Percentiles rank a stretch among this genome's conserved stretches.
Evolutionary conservation across 2,797 vertebrate genomes (phyloP).

Genomic region (Cygnus olor): DNA sequence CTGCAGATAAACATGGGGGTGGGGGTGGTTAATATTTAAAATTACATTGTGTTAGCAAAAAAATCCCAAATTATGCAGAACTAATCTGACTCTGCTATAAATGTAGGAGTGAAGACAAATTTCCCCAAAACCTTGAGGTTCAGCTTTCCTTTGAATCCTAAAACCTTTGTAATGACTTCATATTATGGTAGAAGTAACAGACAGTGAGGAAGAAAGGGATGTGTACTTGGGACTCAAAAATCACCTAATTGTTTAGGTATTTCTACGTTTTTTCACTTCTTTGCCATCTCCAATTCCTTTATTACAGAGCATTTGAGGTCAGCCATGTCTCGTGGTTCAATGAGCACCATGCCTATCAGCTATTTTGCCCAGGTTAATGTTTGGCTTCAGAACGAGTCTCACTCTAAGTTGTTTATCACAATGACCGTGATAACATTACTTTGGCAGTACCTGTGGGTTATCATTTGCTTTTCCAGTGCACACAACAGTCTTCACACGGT

Average conservation of each 20-base stretch:
- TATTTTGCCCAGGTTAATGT: constrained; percentile 38
- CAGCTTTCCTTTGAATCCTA: neutral
- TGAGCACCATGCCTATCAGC: neutral
- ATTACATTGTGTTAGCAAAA: neutral
- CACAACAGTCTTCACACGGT: neutral
- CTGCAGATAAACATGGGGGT: neutral
- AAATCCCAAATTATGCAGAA: neutral
- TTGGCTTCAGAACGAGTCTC: constrained; percentile 12
- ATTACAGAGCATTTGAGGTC: constrained; percentile 3
- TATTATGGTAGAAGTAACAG: neutral
- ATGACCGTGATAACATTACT: neutral
- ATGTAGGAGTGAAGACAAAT: neutral
- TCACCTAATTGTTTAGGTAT: neutral
- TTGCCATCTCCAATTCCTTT: neutral
- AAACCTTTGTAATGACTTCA: neutral
- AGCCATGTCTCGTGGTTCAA: neutral
- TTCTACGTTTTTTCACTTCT: neutral
- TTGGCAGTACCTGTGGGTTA: constrained; percentile 13
- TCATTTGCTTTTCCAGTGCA: neutral
- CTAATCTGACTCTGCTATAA: neutral
- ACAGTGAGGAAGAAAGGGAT: neutral
- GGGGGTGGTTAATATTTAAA: neutral
- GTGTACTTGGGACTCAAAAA: neutral
- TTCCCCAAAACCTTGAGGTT: neutral
- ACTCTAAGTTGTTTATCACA: constrained; percentile 23